These are phyloP conservation scores for Tiliqua scincoides DNA, from an alignment of 2,113 vertebrate species.

Conservation along the genomic window DNA sequence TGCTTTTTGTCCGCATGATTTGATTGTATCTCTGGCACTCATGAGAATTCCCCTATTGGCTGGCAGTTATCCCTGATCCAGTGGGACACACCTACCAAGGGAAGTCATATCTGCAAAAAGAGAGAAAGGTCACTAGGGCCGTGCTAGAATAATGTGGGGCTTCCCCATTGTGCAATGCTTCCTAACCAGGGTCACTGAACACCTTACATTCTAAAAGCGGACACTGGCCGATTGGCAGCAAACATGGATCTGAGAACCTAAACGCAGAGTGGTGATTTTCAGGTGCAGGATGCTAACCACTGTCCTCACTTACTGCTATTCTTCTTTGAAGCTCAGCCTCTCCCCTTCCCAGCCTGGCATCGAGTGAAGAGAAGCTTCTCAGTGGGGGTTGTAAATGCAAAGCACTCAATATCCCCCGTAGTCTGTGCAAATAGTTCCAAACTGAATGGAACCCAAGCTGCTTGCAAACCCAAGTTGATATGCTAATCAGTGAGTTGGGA, in stretches of 20 bases:
- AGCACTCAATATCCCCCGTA: background rate
- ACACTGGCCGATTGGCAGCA: background rate
- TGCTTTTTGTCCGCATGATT: constrained; percentile 1
- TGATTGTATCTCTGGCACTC: constrained; percentile 17
- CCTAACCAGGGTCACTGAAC: background rate
- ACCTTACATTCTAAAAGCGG: background rate
- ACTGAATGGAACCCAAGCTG: background rate
- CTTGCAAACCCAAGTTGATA: background rate
- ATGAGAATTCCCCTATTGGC: background rate
- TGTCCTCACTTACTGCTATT: background rate
- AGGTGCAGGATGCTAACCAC: background rate
- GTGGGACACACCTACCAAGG: background rate
- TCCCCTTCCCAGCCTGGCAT: background rate
- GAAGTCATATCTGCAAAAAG: background rate
- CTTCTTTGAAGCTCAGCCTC: background rate
- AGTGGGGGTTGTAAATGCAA: background rate
- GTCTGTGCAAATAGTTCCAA: background rate
- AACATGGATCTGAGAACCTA: background rate
- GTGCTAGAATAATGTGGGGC: background rate
- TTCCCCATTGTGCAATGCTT: background rate
- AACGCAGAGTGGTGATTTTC: background rate
- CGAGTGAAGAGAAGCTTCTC: background rate
- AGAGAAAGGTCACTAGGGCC: background rate
- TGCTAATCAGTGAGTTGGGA: background rate
- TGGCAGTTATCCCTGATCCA: background rate